Evolutionary conservation across 2,113 vertebrate species (phyloP).

Genomic region (Antidorcas marsupialis): DNA sequence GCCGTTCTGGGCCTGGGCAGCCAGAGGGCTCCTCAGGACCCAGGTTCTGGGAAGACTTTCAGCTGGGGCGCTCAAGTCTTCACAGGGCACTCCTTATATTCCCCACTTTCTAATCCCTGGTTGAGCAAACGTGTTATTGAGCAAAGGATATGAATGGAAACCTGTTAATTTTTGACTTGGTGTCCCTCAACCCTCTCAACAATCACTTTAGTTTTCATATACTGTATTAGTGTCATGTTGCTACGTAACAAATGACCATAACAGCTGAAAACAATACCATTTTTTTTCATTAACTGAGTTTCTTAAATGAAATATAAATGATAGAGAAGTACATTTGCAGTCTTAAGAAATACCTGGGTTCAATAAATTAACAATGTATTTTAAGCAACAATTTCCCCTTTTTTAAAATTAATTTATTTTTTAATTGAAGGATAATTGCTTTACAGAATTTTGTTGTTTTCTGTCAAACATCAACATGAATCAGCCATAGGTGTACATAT

Average conservation of each 20-base stretch:
- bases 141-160: not conserved
- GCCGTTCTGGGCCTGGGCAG: not conserved
- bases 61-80: not conserved
- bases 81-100: not conserved
- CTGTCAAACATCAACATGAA: not conserved
- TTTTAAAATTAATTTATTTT: not conserved
- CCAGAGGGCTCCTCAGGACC: not conserved
- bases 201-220: not conserved
- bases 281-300: constrained; percentile 50
- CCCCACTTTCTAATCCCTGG: not conserved
- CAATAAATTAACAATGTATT: not conserved
- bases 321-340: not conserved
- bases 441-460: not conserved
- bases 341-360: not conserved
- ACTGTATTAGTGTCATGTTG: not conserved
- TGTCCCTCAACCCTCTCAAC: not conserved
- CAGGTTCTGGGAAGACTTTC: not conserved
- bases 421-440: not conserved
- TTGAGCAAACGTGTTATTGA: not conserved
- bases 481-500: not conserved
- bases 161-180: not conserved
- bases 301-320: constrained; percentile 50
- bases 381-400: not conserved
- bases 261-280: not conserved
- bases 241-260: not conserved